Conservation (phyloP, 2,888 invertebrate genomes). For the Thelaira solivaga region DNA sequence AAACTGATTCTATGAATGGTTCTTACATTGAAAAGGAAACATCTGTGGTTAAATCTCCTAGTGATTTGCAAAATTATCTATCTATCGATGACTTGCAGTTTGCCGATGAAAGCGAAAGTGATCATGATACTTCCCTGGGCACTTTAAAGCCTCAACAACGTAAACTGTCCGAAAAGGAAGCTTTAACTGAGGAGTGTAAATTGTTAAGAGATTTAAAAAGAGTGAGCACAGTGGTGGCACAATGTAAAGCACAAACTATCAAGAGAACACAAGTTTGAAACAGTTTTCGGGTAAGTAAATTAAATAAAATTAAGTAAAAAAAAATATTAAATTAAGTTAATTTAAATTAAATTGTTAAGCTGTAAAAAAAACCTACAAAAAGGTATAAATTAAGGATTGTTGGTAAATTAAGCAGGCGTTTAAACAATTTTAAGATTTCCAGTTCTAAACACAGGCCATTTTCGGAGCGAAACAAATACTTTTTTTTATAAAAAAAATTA, state of each 20-base stretch:
- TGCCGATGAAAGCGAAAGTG: constrained; percentile 80
- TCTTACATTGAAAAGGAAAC: constrained; percentile 81
- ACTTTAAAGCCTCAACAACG: constrained; percentile 15
- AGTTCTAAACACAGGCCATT: no score
- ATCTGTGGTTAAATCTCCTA: constrained; percentile 82
- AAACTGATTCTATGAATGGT: constrained; percentile 69
- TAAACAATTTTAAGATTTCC: not conserved
- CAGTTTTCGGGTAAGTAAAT: not conserved
- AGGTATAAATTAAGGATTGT: not conserved
- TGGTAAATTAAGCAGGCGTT: not conserved
- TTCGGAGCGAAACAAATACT: no score
- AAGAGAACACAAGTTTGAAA: constrained; percentile 53
- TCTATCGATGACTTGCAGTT: constrained; percentile 83
- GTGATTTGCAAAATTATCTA: constrained; percentile 79
- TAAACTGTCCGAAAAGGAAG: constrained; percentile 40
- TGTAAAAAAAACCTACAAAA: constrained; percentile 1
- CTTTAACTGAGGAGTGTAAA: constrained; percentile 51
- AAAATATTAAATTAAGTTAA: no score
- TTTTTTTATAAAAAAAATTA: no score
- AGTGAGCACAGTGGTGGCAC: constrained; percentile 54
- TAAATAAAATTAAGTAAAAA: not conserved
- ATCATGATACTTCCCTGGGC: constrained; percentile 54
- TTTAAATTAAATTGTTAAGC: no score
- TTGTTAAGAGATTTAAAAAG: constrained; percentile 49
- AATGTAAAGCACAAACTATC: constrained; percentile 51